A percentile compares a stretch with the other conserved stretches of the same genome.
Evolutionary conservation across 2,888 invertebrate species (phyloP).

Genomic region (Agonopterix heracliana): DNA sequence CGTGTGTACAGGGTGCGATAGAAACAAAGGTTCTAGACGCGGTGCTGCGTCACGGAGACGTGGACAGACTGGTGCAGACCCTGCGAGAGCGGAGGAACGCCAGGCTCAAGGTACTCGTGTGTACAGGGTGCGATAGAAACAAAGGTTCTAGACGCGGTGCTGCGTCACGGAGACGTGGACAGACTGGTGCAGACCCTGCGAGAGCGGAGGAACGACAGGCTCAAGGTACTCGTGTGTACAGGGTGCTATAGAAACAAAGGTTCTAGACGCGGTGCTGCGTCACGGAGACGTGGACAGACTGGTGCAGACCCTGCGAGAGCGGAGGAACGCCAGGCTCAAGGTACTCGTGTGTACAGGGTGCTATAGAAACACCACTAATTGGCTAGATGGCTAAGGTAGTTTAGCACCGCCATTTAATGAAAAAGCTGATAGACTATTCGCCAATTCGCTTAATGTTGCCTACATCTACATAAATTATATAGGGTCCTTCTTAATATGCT

Average conservation of each 20-base stretch:
- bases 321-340: no score
- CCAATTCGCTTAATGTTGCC: no score
- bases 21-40: constrained; percentile 83
- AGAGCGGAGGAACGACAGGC: constrained; percentile 68
- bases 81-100: constrained; percentile 71
- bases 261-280: constrained; percentile 85
- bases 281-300: constrained; percentile 76
- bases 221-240: constrained; percentile 43
- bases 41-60: constrained; percentile 80
- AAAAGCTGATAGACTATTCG: no score
- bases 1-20: no score
- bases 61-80: constrained; percentile 72
- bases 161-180: constrained; percentile 79
- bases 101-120: constrained; percentile 69
- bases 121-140: background rate
- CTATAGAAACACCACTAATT: no score
- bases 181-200: constrained; percentile 71
- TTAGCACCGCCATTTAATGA: no score
- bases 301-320: constrained; percentile 71
- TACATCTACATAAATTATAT: no score
- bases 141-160: constrained; percentile 87
- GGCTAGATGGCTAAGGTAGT: no score
- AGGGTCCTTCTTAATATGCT: no score
- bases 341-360: no score
- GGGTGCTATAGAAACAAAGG: no score